phyloP scores from a whole-genome alignment of 2,888 invertebrate species.

The Teleiodes luculella region DNA sequence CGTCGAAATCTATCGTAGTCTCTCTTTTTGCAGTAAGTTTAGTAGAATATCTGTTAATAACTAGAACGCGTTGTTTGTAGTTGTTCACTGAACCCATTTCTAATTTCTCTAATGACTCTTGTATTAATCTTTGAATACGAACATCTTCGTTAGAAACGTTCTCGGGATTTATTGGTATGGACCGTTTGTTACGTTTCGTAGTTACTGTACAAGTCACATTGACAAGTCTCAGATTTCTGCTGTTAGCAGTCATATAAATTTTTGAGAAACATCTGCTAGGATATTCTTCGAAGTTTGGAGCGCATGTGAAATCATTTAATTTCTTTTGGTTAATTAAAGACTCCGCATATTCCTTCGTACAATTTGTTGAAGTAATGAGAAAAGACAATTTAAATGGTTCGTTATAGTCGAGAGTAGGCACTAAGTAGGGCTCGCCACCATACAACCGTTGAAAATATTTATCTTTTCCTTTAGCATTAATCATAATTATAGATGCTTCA shows the following conservation, averaged over 20 bases:
- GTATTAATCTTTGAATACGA: conserved; percentile 46
- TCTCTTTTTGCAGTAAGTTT: conserved; percentile 54
- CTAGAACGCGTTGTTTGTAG: conserved; percentile 57
- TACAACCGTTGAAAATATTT: conserved; percentile 43
- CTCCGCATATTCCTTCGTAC: conserved; percentile 41
- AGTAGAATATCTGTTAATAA: conserved; percentile 53
- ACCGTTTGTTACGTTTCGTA: conserved; percentile 37
- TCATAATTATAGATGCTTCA: conserved; percentile 38
- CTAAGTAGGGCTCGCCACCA: conserved; percentile 48
- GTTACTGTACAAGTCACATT: conserved; percentile 14
- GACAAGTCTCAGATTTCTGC: conserved; percentile 39
- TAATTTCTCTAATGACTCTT: conserved; percentile 53
- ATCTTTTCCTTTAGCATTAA: conserved; percentile 38
- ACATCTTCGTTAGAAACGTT: conserved; percentile 43
- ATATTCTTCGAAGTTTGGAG: conserved; percentile 34
- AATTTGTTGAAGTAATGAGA: conserved; percentile 48
- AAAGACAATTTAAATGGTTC: conserved; percentile 48
- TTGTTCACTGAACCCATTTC: conserved; percentile 55
- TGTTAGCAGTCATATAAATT: conserved; percentile 45
- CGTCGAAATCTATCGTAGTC: conserved; percentile 64
- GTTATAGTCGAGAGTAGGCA: conserved; percentile 48
- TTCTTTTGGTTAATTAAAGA: not conserved
- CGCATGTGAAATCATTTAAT: conserved; percentile 31
- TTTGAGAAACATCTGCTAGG: conserved; percentile 43
- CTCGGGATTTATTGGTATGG: conserved; percentile 29